Percentiles rank a stretch among this genome's conserved stretches.
These are phyloP conservation scores for Pogonocichla stellata DNA, from an alignment of 2,113 vertebrate genomes.

Conservation along the genomic window DNA sequence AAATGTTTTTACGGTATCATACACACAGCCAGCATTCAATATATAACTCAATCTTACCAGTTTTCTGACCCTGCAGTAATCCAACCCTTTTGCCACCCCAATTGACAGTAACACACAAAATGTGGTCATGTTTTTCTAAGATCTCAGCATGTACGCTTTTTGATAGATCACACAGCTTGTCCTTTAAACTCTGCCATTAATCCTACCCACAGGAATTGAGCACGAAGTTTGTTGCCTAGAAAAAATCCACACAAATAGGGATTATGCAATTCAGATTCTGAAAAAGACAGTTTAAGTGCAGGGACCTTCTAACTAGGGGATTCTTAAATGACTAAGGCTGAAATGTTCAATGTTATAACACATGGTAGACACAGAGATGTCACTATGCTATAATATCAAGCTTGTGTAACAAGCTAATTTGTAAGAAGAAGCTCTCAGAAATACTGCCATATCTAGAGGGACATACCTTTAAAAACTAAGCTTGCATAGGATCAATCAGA, in stretches of 20 bases:
- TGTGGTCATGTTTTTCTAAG: slow-evolving; percentile 27
- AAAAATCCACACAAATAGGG: slow-evolving; percentile 14
- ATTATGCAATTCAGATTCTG: slow-evolving; percentile 2
- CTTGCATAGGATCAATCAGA: not conserved
- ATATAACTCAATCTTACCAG: not conserved
- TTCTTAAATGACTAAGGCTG: not conserved
- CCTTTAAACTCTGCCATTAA: slow-evolving; percentile 62
- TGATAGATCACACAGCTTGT: slow-evolving; percentile 60
- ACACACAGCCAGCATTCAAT: not conserved
- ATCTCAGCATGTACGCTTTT: slow-evolving; percentile 41
- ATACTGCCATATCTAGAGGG: not conserved
- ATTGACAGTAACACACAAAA: slow-evolving; percentile 11
- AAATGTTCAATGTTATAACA: not conserved
- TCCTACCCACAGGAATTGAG: slow-evolving; percentile 41
- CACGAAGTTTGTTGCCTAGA: not conserved
- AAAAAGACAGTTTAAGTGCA: not conserved
- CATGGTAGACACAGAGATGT: not conserved
- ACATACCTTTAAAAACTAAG: not conserved
- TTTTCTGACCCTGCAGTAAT: slow-evolving; percentile 28
- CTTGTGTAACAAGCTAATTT: not conserved
- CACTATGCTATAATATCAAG: not conserved
- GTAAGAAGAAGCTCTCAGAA: not conserved
- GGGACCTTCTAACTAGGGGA: not conserved
- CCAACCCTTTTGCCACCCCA: not conserved
- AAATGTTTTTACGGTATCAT: not conserved